Base-by-base conservation (phyloP, 2,797 vertebrate species). In the Catharus ustulatus region DNA sequence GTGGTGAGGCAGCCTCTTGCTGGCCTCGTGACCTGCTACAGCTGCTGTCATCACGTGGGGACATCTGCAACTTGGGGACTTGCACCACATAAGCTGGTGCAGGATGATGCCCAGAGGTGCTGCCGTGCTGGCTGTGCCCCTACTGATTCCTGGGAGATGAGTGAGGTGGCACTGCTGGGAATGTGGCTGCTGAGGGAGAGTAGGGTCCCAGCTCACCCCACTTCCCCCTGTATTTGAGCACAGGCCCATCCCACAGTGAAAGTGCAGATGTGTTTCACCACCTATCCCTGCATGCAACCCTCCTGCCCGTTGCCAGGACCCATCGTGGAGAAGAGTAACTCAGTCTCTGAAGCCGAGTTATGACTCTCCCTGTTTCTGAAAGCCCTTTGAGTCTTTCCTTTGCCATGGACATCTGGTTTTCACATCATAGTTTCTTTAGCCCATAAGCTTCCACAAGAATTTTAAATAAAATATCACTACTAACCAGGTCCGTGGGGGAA, bases 351-450 rank as follows among this genome's bases (percentile, higher is more conserved):
- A 80, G 75, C 30, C 1, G 0, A 84, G 38, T 84, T 88, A 51
- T 26, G 34, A 16, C 23, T 63, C 40, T 75, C 66, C 29, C 43
- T 1, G 0, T 84, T 91, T 77, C 51, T 90, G 69, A 93, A 90
- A 88, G 74, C 59, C 23, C 80, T 93, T 79, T 78, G 85, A 93
- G 79, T 91, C 80, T 84, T 84, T 76, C 55, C 77, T 94, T 86
- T 94, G 91, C 85, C 42, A 52, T 52, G 67, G 88, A 90, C 93
- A 95, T 96, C 96, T 96, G 96, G n/a, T 94, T 96, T 96, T 95
- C 69, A 88, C 95, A 95, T 96, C 83, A 64, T 5, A 0, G 90
- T 94, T 95, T 90, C 87, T 96, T 96, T 91, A 95, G 88, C 83
- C 91, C 71, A 21, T 91, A 95, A 94, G 90, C 91, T 93, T 96